Conservation (phyloP, 2,888 invertebrate genomes). For the Campaea margaritaria region DNA sequence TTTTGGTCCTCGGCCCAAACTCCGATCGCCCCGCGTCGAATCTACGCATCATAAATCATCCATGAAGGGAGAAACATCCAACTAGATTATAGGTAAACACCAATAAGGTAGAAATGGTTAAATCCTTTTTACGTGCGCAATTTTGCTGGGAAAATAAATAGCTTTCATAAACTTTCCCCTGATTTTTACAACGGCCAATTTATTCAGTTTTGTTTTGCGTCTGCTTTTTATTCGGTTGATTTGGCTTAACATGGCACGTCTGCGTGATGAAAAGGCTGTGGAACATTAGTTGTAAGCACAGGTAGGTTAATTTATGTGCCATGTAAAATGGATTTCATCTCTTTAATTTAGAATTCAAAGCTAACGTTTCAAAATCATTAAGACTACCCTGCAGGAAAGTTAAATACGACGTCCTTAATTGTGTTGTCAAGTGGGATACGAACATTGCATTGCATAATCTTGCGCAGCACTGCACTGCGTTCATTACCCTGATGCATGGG, state of each 20-base stretch:
- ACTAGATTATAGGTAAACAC: slow-evolving; percentile 37
- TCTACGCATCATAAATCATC: slow-evolving; percentile 23
- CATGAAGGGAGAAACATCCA: slow-evolving; percentile 18
- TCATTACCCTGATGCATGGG: too few species aligned
- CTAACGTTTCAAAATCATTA: too few species aligned
- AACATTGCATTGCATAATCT: too few species aligned
- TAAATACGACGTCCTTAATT: too few species aligned
- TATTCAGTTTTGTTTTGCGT: slow-evolving; percentile 25
- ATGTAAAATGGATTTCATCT: background rate
- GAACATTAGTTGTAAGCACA: background rate
- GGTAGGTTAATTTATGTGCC: background rate
- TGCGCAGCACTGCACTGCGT: too few species aligned
- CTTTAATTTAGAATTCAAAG: background rate
- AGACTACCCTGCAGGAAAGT: too few species aligned
- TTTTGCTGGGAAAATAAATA: slow-evolving; percentile 35
- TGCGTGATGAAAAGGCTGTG: slow-evolving; percentile 12
- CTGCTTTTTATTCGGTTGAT: slow-evolving; percentile 21
- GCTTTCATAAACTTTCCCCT: slow-evolving; percentile 23
- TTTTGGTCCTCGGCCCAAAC: slow-evolving; percentile 1
- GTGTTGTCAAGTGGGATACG: too few species aligned
- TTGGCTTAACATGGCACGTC: slow-evolving; percentile 3
- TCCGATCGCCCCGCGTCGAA: slow-evolving; percentile 7
- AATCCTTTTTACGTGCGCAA: slow-evolving; percentile 33
- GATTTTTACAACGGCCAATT: slow-evolving; percentile 29
- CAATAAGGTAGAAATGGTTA: slow-evolving; percentile 28